Evolutionary conservation across 2,113 vertebrate species (phyloP).

Genomic region (Pavo muticus): DNA sequence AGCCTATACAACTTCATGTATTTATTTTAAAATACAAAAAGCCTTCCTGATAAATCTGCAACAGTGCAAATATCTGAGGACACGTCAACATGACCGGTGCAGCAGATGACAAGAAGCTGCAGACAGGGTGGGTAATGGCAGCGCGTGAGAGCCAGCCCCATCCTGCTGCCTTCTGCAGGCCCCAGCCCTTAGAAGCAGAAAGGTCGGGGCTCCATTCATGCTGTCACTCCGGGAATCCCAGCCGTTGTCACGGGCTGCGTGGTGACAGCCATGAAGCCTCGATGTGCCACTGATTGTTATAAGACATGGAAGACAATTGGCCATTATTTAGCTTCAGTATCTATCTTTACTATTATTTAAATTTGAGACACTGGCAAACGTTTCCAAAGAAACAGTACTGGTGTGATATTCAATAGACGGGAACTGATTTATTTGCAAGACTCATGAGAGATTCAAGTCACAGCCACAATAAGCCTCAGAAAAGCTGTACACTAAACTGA

Average conservation of each 20-base stretch:
- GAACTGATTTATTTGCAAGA: slow-evolving; percentile 39
- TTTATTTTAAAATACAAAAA: background rate
- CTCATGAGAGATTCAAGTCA: slow-evolving; percentile 42
- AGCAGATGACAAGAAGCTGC: background rate
- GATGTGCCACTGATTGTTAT: slow-evolving; percentile 36
- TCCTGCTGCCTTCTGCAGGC: background rate
- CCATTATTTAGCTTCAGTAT: slow-evolving; percentile 61
- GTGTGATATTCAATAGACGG: slow-evolving; percentile 29
- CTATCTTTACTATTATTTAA: slow-evolving; percentile 44
- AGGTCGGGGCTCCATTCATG: slow-evolving; percentile 32
- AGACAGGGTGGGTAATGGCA: background rate
- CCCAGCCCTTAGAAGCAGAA: background rate
- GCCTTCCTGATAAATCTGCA: background rate
- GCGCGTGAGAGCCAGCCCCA: background rate
- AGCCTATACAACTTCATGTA: background rate
- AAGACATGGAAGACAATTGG: slow-evolving; percentile 38
- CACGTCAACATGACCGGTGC: rapidly evolving
- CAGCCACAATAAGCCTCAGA: slow-evolving; percentile 53
- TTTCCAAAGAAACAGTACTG: slow-evolving; percentile 14
- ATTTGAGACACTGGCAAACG: slow-evolving; percentile 42
- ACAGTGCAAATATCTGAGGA: rapidly evolving
- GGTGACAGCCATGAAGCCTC: slow-evolving; percentile 45
- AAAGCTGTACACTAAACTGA: slow-evolving; percentile 38
- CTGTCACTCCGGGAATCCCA: slow-evolving; percentile 44
- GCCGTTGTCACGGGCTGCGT: background rate